A percentile compares a stretch with the other conserved stretches of the same genome.
These are phyloP conservation scores for Gila robusta DNA, from an alignment of 2,797 vertebrate species.

Conservation along the genomic window DNA sequence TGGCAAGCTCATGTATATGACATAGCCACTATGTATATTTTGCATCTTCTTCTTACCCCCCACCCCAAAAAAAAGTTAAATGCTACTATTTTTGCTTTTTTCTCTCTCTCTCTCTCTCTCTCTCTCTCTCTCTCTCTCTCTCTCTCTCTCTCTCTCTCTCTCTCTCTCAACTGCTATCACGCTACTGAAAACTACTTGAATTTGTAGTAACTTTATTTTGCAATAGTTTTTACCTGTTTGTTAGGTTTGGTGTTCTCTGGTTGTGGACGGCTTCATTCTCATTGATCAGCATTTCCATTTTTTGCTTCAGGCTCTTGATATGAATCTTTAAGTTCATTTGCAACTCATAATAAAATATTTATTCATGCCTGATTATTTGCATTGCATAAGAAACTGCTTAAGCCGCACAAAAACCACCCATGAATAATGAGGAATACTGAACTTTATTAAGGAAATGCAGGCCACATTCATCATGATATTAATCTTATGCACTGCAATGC, in stretches of 20 bases:
- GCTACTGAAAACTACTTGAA: neutral
- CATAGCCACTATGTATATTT: neutral
- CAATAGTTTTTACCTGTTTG: neutral
- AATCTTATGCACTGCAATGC: conserved; percentile 36
- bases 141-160: no score
- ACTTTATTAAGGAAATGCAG: conserved; percentile 26
- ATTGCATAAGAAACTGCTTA: conserved; percentile 46
- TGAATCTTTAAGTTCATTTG: conserved; percentile 31
- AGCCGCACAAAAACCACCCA: conserved; percentile 24
- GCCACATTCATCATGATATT: conserved; percentile 48
- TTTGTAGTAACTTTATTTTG: neutral
- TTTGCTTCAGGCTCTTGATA: conserved; percentile 23
- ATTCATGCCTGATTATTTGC: conserved; percentile 45
- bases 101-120: no score
- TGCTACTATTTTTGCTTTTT: no score
- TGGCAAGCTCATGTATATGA: neutral
- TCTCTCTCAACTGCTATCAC: neutral
- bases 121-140: no score
- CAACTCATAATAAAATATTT: conserved; percentile 39
- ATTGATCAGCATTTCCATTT: conserved; percentile 20
- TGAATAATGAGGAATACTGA: conserved; percentile 44
- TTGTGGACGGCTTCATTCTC: conserved; percentile 9
- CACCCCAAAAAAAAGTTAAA: no score
- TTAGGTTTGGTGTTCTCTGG: neutral
- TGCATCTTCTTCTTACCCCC: no score